These are phyloP conservation scores for Bubalus kerabau DNA, from an alignment of 2,113 vertebrate species.

Conservation along the genomic window DNA sequence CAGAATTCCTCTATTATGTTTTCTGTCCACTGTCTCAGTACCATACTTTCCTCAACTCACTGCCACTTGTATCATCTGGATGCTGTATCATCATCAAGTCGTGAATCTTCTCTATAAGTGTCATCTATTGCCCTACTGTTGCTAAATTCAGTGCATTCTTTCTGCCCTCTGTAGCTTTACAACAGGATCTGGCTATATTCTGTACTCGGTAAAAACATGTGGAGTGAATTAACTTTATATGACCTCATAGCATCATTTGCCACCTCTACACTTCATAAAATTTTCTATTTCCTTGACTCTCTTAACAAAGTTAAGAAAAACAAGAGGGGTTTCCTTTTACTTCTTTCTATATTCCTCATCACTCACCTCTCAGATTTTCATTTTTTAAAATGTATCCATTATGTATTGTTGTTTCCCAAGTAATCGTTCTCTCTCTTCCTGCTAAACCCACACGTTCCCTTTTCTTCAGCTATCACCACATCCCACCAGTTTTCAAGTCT, in stretches of 20 bases:
- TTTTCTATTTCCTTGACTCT: not conserved
- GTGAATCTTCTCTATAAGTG: not conserved
- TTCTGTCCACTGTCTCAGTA: not conserved
- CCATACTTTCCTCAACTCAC: not conserved
- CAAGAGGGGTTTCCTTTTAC: not conserved
- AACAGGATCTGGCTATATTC: not conserved
- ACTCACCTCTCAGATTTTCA: not conserved
- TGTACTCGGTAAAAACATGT: not conserved
- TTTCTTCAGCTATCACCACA: not conserved
- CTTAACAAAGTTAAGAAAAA: not conserved
- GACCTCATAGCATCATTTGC: not conserved
- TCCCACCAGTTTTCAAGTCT: not conserved
- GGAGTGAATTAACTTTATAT: not conserved
- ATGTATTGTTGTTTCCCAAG: not conserved
- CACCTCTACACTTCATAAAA: not conserved
- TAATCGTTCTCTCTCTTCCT: not conserved
- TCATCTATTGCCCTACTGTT: not conserved
- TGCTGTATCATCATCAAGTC: not conserved
- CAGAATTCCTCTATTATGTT: not conserved
- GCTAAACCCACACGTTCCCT: not conserved
- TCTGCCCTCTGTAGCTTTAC: not conserved
- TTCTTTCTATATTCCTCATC: not conserved
- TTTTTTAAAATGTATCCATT: not conserved
- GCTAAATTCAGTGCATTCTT: not conserved
- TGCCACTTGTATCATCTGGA: not conserved